Conservation (phyloP, 2,888 invertebrate genomes). For the Meteorus cinctellus region DNA sequence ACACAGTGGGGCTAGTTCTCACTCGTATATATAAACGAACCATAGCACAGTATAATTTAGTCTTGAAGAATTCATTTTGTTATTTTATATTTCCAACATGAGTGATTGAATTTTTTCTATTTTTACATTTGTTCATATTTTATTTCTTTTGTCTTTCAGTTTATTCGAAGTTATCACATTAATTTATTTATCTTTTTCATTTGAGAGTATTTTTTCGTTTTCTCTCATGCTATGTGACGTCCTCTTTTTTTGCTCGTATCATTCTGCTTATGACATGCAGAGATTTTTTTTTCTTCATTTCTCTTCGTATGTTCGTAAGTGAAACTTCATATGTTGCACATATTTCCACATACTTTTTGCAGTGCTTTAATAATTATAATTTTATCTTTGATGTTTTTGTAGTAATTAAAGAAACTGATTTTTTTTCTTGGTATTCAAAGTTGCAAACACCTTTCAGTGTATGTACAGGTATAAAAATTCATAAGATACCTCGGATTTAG, state of each 20-base stretch:
- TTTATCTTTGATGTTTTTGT: not conserved
- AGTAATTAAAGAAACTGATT: not conserved
- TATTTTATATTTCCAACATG: constrained; percentile 12
- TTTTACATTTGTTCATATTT: not conserved
- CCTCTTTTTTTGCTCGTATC: not conserved
- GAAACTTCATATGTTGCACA: not conserved
- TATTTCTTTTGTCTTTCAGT: not conserved
- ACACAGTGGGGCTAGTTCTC: constrained; percentile 34
- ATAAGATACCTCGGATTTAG: too few relatives aligned
- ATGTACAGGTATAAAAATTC: too few relatives aligned
- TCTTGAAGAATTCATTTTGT: not conserved
- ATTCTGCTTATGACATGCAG: not conserved
- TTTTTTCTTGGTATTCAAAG: too few relatives aligned
- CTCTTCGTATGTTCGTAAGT: not conserved
- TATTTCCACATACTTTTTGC: not conserved
- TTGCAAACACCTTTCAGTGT: too few relatives aligned
- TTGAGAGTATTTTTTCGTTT: not conserved
- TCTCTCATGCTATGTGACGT: not conserved
- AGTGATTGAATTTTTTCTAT: constrained; percentile 22
- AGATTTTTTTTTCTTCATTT: too few relatives aligned
- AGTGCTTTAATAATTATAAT: constrained; percentile 7
- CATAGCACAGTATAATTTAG: not conserved
- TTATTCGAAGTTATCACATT: not conserved
- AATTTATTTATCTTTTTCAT: not conserved
- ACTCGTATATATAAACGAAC: constrained; percentile 8